phyloP scores from a whole-genome alignment of 2,797 vertebrate genomes.

The Acrossocheilus wenchowensis region DNA sequence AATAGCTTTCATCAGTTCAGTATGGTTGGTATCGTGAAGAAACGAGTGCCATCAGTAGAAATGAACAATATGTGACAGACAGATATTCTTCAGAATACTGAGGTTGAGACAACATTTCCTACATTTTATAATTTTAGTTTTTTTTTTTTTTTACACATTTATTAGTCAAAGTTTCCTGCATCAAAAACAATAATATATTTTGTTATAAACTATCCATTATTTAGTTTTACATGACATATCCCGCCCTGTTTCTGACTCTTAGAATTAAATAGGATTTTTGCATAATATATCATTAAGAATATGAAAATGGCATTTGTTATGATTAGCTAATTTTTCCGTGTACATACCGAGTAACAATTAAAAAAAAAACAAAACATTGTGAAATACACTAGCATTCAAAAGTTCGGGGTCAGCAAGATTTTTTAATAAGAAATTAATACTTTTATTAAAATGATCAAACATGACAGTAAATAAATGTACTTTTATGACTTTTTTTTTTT shows the following conservation, averaged over 20 bases:
- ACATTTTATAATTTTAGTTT: background rate
- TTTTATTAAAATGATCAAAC: background rate
- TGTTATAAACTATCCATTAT: background rate
- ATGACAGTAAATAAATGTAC: background rate
- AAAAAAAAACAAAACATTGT: background rate
- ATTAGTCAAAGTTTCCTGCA: background rate
- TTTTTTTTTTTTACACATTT: background rate
- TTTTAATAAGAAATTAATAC: no score
- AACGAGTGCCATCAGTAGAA: background rate
- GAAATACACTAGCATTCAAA: background rate
- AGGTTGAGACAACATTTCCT: background rate
- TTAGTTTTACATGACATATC: background rate
- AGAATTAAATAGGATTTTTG: background rate
- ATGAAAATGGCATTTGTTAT: background rate
- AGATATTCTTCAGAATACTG: background rate
- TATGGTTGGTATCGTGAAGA: background rate
- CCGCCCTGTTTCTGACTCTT: background rate
- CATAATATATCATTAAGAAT: background rate
- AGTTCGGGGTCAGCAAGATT: background rate
- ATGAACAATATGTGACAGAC: background rate
- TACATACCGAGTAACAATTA: background rate
- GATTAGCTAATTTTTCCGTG: background rate
- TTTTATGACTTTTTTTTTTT: no score
- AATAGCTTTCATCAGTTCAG: slow-evolving; percentile 22
- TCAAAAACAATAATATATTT: background rate